Conservation (phyloP, 1,140 invertebrate species). For the Euschistus heros region DNA sequence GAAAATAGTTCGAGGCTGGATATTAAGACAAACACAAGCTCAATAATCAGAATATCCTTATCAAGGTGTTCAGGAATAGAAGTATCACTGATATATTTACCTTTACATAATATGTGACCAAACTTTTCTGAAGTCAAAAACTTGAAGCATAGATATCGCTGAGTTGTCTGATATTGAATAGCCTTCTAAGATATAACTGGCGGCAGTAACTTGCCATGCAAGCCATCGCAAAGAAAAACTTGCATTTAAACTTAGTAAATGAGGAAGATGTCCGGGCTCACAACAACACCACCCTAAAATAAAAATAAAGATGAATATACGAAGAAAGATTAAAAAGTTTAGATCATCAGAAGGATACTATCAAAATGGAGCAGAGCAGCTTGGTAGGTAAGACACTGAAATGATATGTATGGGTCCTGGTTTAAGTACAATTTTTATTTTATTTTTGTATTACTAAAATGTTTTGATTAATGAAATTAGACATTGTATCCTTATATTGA, state of each 20-base stretch:
- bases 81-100: slow-evolving; percentile 39
- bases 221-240: slow-evolving; percentile 95
- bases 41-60: no score
- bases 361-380: no score
- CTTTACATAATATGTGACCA: slow-evolving; percentile 97
- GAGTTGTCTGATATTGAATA: slow-evolving; percentile 97
- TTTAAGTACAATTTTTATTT: no score
- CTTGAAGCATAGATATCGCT: slow-evolving; percentile 91
- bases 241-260: slow-evolving; percentile 85
- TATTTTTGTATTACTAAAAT: no score
- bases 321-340: slow-evolving; percentile 22
- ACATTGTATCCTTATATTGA: no score
- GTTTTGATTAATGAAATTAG: no score
- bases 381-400: no score
- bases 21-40: background rate
- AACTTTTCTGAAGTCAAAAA: slow-evolving; percentile 93
- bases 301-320: slow-evolving; percentile 1
- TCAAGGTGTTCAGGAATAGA: no score
- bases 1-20: background rate
- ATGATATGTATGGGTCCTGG: no score
- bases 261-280: slow-evolving; percentile 82
- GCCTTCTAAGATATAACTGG: slow-evolving; percentile 94
- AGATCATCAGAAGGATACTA: background rate
- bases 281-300: slow-evolving; percentile 73
- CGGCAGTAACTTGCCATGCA: slow-evolving; percentile 90